phyloP scores from a whole-genome alignment of 2,888 invertebrate species.

The Acronicta aceris region DNA sequence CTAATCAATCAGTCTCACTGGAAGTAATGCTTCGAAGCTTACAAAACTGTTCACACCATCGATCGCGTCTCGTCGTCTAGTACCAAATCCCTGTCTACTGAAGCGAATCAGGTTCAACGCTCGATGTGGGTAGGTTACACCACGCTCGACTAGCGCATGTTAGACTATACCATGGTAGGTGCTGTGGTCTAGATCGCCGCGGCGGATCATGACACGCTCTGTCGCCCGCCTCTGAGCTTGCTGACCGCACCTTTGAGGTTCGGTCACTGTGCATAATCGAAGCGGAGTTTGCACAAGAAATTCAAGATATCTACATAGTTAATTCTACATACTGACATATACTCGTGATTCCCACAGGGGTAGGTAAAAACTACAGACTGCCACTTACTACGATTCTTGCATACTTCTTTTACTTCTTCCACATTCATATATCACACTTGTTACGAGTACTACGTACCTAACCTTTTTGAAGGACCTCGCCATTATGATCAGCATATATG shows the following conservation, averaged over 20 bases:
- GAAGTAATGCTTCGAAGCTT: not conserved
- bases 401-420: too few relatives aligned
- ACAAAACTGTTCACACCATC: constrained; percentile 20
- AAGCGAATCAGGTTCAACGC: constrained; percentile 64
- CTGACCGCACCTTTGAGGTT: constrained; percentile 47
- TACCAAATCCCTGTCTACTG: constrained; percentile 50
- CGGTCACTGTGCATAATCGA: constrained; percentile 6
- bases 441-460: too few relatives aligned
- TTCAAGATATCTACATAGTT: not conserved
- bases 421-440: too few relatives aligned
- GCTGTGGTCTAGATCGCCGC: constrained; percentile 67
- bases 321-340: not conserved
- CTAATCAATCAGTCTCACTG: not conserved
- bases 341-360: too few relatives aligned
- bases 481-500: too few relatives aligned
- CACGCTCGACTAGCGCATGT: constrained; percentile 46
- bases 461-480: too few relatives aligned
- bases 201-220: constrained; percentile 76
- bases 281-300: constrained; percentile 13
- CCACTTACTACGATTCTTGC: too few relatives aligned
- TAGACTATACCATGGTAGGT: constrained; percentile 46
- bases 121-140: constrained; percentile 47
- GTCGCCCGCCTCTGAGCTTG: constrained; percentile 68
- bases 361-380: too few relatives aligned
- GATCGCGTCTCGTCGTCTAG: constrained; percentile 34